A percentile compares a stretch with the other conserved stretches of the same genome.
Conservation (phyloP, 2,113 vertebrate genomes). For the Menidia beryllina region DNA sequence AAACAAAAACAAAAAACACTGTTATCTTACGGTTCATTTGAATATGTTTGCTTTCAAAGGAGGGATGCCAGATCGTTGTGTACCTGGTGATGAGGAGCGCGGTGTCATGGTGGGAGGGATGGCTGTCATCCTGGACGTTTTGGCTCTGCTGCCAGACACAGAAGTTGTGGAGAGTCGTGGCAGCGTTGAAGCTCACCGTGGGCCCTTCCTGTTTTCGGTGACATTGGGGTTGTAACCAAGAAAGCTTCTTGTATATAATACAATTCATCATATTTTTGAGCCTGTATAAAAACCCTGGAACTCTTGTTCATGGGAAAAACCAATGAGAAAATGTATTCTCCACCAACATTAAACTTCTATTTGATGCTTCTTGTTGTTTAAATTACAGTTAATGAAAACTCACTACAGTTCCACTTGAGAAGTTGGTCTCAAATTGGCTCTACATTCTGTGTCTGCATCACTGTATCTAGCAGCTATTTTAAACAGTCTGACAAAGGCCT, state of each 20-base stretch:
- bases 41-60: neutral
- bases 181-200: constrained; percentile 91
- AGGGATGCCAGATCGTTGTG: neutral
- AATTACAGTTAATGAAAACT: no score
- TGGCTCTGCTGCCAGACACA: constrained; percentile 95
- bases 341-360: no score
- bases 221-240: constrained; percentile 1
- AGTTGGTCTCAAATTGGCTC: no score
- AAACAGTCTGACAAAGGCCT: no score
- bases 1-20: neutral
- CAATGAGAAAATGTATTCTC: no score
- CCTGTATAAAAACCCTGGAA: no score
- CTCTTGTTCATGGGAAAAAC: neutral
- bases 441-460: no score
- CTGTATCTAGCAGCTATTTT: no score
- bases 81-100: constrained; percentile 97
- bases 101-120: constrained; percentile 94
- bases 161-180: constrained; percentile 93
- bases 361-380: no score
- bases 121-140: constrained; percentile 89
- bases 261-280: neutral
- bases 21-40: neutral
- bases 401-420: no score
- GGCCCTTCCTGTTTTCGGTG: constrained; percentile 88
- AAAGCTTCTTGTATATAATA: neutral